phyloP scores from a whole-genome alignment of 2,113 vertebrate genomes.

The Thalassarche chlororhynchos region DNA sequence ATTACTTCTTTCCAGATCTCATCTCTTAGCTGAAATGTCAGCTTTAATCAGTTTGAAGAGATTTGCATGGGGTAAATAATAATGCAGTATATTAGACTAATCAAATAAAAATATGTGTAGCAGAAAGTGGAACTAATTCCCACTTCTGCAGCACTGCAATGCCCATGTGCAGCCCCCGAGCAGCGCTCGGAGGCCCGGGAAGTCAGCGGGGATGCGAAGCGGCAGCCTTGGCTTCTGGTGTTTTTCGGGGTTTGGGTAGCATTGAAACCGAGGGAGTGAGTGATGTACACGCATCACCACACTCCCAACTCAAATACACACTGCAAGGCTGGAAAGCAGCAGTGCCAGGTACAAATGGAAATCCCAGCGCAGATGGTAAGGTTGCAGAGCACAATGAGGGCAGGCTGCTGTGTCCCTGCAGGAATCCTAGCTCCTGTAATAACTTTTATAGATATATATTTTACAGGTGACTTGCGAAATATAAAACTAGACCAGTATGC shows the following conservation, averaged over 20 bases:
- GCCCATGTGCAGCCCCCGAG: accelerated
- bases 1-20: not conserved
- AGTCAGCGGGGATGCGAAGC: not conserved
- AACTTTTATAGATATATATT: not conserved
- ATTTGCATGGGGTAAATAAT: constrained; percentile 32
- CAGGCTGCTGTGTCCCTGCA: not conserved
- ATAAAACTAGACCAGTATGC: constrained; percentile 1
- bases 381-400: not conserved
- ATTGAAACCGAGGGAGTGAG: not conserved
- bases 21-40: not conserved
- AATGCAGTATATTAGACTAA: constrained; percentile 7
- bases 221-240: not conserved
- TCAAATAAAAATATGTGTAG: not conserved
- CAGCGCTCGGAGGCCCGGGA: accelerated
- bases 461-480: not conserved
- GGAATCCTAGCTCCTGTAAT: not conserved
- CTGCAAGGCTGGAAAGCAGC: not conserved
- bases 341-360: not conserved
- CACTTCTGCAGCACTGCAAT: not conserved
- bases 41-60: not conserved
- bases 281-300: accelerated
- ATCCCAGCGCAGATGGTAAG: not conserved
- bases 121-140: not conserved
- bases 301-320: accelerated
- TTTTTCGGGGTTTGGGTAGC: not conserved